Evolutionary conservation across 1,140 invertebrate genomes (phyloP), one percentile per base, ranked within the genome.

Genomic region (Ips typographus): DNA sequence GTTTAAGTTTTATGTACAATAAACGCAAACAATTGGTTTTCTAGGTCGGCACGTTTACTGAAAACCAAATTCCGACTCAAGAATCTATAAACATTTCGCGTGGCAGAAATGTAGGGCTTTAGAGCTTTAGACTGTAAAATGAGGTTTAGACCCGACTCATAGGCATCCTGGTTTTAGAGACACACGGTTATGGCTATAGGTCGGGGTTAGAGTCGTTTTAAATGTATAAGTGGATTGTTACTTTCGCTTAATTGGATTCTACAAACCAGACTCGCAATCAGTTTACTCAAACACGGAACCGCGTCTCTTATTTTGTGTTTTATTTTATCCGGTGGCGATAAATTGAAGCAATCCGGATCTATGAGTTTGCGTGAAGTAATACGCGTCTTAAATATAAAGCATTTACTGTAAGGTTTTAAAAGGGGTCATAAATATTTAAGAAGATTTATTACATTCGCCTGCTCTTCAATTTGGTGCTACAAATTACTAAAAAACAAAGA

Each of bases 61-160:
- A 39, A 59, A 59, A 59, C 57, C 41, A 59, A 59, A 59, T 59
- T 59, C 7, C 57, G 41, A 59, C 57, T 40, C 40, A 59, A 59
- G 57, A 59, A 59, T 59, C 57, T 59, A 59, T 59, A 59, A 59
- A 59, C 57, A 40, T 59, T 59, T 40, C 8, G 57, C 37, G 52
- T 36, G 52, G 37, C 22, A 22, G 22, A 36, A 59, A 59, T 36
- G 57, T 3, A 40, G 36, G 37, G 57, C 57, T 59, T 59, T 59
- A 59, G 41, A 40, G 57, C 39, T 59, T 59, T 59, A 40, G 57
- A 7, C 40, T 42, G 37, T 59, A 59, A 59, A 59, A 59, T 59
- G 40, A 59, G 57, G 40, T 59, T 59, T 59, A 59, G 40, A 42
- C 37, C 37, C 57, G 40, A 40, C 41, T 59, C 57, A 59, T 59